A percentile compares a stretch with the other conserved stretches of the same genome.
Conservation (phyloP, 1,140 invertebrate genomes). For the Anastrepha ludens region DNA sequence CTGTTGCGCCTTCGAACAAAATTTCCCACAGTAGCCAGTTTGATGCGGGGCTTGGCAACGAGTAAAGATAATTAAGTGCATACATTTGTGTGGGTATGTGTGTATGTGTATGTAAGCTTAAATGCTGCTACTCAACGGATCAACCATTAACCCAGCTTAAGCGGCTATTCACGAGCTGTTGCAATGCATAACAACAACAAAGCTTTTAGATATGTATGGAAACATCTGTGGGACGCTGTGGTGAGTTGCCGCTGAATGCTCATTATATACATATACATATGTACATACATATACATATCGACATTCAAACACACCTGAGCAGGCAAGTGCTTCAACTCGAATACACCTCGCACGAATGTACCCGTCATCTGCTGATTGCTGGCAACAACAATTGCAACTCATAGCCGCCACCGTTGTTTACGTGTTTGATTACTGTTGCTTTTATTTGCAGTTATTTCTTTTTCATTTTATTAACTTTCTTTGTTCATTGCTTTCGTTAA, state of each 20-base stretch:
- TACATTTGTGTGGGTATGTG: neutral
- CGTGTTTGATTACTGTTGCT: neutral
- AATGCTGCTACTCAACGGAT: constrained; percentile 11
- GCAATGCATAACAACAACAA: neutral
- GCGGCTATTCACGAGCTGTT: neutral
- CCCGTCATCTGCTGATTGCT: constrained; percentile 11
- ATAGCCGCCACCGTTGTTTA: neutral
- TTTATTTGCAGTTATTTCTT: neutral
- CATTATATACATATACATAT: neutral
- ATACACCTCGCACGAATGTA: neutral
- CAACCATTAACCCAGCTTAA: constrained; percentile 2
- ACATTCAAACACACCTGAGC: neutral
- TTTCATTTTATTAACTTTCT: neutral
- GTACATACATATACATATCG: neutral
- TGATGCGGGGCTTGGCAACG: constrained; percentile 6
- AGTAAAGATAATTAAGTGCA: constrained; percentile 43
- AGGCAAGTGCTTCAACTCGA: neutral
- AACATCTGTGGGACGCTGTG: no score
- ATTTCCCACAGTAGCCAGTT: constrained; percentile 48
- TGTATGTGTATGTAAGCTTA: neutral
- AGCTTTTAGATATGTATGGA: no score
- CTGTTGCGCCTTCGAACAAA: neutral
- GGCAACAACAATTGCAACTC: constrained; percentile 20
- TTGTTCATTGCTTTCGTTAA: neutral
- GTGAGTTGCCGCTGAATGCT: neutral